phyloP scores from a whole-genome alignment of 2,888 invertebrate species.

The Drosophila basisetae region DNA sequence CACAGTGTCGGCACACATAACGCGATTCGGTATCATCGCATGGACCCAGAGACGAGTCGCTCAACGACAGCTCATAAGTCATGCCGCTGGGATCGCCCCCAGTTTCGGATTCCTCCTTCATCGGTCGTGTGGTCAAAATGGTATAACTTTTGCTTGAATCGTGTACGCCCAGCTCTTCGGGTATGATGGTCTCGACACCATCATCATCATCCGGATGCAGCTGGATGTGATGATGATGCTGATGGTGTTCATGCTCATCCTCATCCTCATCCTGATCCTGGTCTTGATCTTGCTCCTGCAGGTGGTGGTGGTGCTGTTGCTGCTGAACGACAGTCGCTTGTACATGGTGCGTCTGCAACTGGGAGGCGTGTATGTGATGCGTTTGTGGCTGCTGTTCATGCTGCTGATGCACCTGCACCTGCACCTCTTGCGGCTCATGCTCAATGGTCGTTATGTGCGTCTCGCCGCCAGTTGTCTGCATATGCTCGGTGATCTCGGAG shows the following conservation, averaged over 20 bases:
- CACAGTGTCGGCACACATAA: constrained; percentile 93
- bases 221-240: constrained; percentile 75
- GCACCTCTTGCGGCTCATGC: constrained; percentile 75
- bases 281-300: constrained; percentile 72
- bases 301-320: constrained; percentile 67
- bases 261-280: constrained; percentile 70
- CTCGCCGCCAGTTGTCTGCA: constrained; percentile 78
- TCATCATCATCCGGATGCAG: constrained; percentile 68
- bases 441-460: constrained; percentile 83
- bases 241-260: constrained; percentile 58
- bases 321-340: constrained; percentile 59
- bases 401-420: constrained; percentile 74
- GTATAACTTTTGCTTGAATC: constrained; percentile 84
- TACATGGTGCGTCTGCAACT: constrained; percentile 75
- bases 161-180: constrained; percentile 79
- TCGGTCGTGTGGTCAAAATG: constrained; percentile 84
- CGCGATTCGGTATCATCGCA: constrained; percentile 86
- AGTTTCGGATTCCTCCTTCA: constrained; percentile 83
- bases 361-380: constrained; percentile 74
- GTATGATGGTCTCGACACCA: constrained; percentile 79
- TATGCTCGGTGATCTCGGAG: constrained; percentile 84
- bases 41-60: constrained; percentile 84
- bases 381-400: constrained; percentile 71
- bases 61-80: constrained; percentile 84
- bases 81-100: constrained; percentile 78